These are phyloP conservation scores for Noctua comes DNA, from an alignment of 2,888 invertebrate species.

Conservation along the genomic window DNA sequence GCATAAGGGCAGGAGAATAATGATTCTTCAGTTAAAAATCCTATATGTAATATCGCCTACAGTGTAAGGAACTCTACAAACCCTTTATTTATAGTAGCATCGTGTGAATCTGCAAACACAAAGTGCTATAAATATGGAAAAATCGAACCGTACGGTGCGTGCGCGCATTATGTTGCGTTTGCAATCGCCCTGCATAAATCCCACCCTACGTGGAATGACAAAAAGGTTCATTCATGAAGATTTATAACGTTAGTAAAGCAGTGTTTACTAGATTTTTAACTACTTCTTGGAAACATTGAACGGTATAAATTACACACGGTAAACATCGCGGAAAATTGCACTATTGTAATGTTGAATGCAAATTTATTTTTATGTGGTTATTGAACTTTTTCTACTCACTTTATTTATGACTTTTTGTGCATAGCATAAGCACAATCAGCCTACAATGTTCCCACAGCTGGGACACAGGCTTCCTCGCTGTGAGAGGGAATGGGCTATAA, in stretches of 20 bases:
- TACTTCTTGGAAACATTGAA: constrained; percentile 73
- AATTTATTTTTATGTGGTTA: constrained; percentile 5
- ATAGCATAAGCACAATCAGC: no score
- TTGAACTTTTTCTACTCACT: constrained; percentile 6
- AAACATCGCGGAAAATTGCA: constrained; percentile 42
- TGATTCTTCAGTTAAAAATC: not conserved
- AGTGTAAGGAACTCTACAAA: constrained; percentile 19
- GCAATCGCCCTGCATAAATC: constrained; percentile 69
- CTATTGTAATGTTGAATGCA: constrained; percentile 15
- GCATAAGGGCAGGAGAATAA: not conserved
- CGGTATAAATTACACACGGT: constrained; percentile 36
- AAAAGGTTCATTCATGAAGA: constrained; percentile 83
- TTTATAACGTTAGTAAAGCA: constrained; percentile 77
- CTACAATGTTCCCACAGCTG: no score
- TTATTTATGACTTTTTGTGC: no score
- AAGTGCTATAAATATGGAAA: constrained; percentile 76
- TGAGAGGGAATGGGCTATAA: no score
- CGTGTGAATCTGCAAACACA: constrained; percentile 72
- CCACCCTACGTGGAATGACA: constrained; percentile 77
- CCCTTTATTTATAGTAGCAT: constrained; percentile 60
- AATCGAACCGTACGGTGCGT: constrained; percentile 62
- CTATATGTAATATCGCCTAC: not conserved
- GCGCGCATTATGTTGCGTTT: constrained; percentile 70
- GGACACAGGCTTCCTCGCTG: no score
- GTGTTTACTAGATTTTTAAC: constrained; percentile 72